Evolutionary conservation across 2,888 invertebrate genomes (phyloP).

Genomic region (Sepiola atlantica): DNA sequence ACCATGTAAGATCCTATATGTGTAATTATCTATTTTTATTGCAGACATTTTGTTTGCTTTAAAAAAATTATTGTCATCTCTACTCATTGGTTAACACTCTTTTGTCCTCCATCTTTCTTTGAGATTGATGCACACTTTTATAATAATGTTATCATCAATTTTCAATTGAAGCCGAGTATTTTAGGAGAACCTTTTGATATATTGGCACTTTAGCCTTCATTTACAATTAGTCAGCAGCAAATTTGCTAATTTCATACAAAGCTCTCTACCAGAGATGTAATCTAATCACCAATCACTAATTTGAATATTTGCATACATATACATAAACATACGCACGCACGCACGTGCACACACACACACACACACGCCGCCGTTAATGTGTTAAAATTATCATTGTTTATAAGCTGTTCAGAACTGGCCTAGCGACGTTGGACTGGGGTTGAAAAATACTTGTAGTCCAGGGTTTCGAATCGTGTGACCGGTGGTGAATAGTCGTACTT

Average conservation of each 20-base stretch:
- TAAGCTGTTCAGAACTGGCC: no score
- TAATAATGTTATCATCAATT: conserved; percentile 32
- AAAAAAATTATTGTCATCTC: not conserved
- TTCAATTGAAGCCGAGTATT: conserved; percentile 1
- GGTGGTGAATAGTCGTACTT: no score
- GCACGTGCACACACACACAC: not conserved
- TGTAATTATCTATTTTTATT: not conserved
- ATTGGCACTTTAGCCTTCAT: not conserved
- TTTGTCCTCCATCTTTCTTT: not conserved
- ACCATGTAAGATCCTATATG: not conserved
- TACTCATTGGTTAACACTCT: not conserved
- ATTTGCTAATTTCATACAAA: not conserved
- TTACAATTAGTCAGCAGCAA: conserved; percentile 2
- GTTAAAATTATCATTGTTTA: no score
- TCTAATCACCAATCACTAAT: not conserved
- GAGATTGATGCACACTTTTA: not conserved
- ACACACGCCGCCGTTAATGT: no score
- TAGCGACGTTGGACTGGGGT: no score
- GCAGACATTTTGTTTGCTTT: no score
- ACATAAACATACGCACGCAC: not conserved
- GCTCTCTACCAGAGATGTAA: not conserved
- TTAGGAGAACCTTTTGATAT: not conserved
- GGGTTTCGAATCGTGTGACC: no score
- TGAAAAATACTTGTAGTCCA: no score
- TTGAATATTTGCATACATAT: not conserved